Percentiles rank a stretch among this genome's conserved stretches.
These are phyloP conservation scores for Paralichthys olivaceus DNA, from an alignment of 2,113 vertebrate genomes.

Conservation along the genomic window DNA sequence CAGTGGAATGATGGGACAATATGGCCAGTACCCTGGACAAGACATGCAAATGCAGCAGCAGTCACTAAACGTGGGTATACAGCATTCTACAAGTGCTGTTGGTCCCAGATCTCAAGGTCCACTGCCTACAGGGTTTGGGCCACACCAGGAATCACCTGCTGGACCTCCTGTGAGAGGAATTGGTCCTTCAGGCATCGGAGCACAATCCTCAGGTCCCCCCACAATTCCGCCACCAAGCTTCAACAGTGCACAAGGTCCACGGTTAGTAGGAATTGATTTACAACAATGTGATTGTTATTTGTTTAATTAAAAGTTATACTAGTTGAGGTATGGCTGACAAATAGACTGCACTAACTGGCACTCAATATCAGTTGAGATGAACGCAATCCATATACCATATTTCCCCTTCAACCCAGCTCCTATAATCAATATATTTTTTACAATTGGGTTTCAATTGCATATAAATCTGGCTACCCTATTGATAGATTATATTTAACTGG, in stretches of 20 bases:
- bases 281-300: background rate
- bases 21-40: conserved; percentile 82
- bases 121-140: conserved; percentile 47
- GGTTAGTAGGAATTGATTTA: conserved; percentile 76
- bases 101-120: conserved; percentile 55
- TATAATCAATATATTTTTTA: no score
- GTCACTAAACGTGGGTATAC: conserved; percentile 72
- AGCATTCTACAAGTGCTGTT: conserved; percentile 45
- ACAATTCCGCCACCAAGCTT: conserved; percentile 83
- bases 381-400: no score
- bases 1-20: conserved; percentile 85
- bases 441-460: no score
- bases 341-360: background rate
- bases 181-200: conserved; percentile 73
- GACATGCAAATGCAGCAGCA: conserved; percentile 65
- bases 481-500: no score
- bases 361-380: no score
- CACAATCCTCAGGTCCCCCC: conserved; percentile 77
- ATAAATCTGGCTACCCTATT: no score
- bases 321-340: background rate
- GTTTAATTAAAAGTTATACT: background rate
- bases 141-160: conserved; percentile 50
- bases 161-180: conserved; percentile 65
- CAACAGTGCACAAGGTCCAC: conserved; percentile 85
- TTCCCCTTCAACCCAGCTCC: no score